Evolutionary conservation across 2,113 vertebrate genomes (phyloP).

Genomic region (Platichthys flesus): DNA sequence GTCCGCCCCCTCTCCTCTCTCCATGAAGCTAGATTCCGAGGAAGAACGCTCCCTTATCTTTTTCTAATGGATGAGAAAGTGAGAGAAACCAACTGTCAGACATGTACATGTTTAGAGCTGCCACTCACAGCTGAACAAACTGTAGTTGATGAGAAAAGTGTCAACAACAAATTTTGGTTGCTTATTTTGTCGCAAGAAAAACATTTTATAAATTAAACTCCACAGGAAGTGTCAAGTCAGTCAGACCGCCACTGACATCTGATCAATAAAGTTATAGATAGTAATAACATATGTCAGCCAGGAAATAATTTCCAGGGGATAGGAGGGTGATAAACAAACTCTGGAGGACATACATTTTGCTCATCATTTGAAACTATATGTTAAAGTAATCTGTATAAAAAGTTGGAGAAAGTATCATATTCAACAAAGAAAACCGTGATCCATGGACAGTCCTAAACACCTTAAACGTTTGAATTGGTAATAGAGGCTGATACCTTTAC

Average conservation of each 20-base stretch:
- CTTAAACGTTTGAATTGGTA: neutral
- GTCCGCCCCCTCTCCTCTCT: slow-evolving; percentile 67
- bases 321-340: too few relatives aligned
- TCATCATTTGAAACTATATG: too few relatives aligned
- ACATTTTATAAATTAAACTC: too few relatives aligned
- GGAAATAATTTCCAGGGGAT: too few relatives aligned
- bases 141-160: neutral
- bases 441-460: neutral
- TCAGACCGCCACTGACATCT: too few relatives aligned
- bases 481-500: slow-evolving; percentile 49
- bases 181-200: neutral
- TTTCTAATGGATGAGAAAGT: slow-evolving; percentile 49
- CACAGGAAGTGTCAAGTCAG: neutral
- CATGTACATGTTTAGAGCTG: too few relatives aligned
- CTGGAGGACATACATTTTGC: too few relatives aligned
- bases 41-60: slow-evolving; percentile 64
- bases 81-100: neutral
- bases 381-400: too few relatives aligned
- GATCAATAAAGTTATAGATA: too few relatives aligned
- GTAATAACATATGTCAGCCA: too few relatives aligned
- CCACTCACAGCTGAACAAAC: neutral
- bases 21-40: slow-evolving; percentile 75
- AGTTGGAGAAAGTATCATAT: neutral
- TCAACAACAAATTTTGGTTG: too few relatives aligned
- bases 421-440: neutral